Percentiles rank a stretch among this genome's conserved stretches.
These are phyloP conservation scores for Sterna hirundo DNA, from an alignment of 2,113 vertebrate species.

Conservation along the genomic window DNA sequence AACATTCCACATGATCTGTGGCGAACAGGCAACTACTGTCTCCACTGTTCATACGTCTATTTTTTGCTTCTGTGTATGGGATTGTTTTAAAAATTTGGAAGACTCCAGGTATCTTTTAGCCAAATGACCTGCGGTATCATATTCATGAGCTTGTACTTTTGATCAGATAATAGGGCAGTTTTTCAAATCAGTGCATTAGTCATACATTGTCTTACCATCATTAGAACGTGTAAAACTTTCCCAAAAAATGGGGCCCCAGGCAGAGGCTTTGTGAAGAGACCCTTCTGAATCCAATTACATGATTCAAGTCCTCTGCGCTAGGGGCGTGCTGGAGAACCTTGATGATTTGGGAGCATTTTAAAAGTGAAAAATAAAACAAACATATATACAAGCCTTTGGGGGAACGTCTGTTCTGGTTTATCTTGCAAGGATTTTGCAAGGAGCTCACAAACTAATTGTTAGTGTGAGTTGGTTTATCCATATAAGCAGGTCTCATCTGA, in stretches of 20 bases:
- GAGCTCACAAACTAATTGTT: not conserved
- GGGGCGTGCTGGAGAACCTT: not conserved
- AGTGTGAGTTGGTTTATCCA: not conserved
- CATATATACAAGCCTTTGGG: not conserved
- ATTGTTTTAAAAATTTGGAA: slow-evolving; percentile 51
- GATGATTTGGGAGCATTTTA: not conserved
- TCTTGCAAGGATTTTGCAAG: not conserved
- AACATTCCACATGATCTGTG: not conserved
- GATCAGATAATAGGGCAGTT: slow-evolving; percentile 51
- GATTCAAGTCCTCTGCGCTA: not conserved
- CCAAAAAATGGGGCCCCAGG: not conserved
- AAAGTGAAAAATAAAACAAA: not conserved
- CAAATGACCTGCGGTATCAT: slow-evolving; percentile 54
- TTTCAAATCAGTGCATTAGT: slow-evolving; percentile 58
- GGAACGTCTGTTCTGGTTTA: not conserved
- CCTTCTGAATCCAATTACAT: not conserved
- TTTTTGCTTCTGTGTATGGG: slow-evolving; percentile 49
- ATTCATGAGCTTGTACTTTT: slow-evolving; percentile 60
- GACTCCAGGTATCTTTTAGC: slow-evolving; percentile 5
- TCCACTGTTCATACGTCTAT: slow-evolving; percentile 1
- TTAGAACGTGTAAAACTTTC: slow-evolving; percentile 43
- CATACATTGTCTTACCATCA: slow-evolving; percentile 38
- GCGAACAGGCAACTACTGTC: slow-evolving; percentile 14
- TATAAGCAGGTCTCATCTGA: not conserved
- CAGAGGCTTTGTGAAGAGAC: not conserved